Evolutionary conservation across 2,113 vertebrate species (phyloP), one percentile per base, ranked within the genome.

Genomic region (Chlorodrepanis virens): DNA sequence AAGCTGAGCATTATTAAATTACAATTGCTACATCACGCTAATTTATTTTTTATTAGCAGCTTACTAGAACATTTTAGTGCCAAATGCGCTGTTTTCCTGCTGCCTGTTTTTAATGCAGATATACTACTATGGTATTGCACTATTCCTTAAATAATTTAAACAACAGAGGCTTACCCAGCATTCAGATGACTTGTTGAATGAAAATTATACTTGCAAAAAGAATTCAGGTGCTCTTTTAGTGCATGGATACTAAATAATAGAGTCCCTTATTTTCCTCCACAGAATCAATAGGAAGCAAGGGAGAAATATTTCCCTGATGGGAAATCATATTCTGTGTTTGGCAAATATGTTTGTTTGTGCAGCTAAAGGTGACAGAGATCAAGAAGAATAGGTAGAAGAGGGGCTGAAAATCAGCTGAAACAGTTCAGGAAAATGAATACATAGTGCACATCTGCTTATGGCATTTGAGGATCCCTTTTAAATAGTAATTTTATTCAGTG

Each of bases 1-100:
- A 84, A 71, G 57, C n/a, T 63, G 63, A 82, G 78, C 75, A 79
- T 64, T 72, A 94, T 96, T 89, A 89, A 92, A 92, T 91, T 88
- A 84, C 54, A 42, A 56, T 35, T 22, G 5, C 61, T 77, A 53
- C 14, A 54, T 75, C 81, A 92, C 72, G 72, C 8, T 68, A 64
- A 89, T 86, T 90, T 83, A 50, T 93, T 87, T 91, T 86, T 89
- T 91, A 83, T 90, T 96, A 84, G 69, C 61, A 75, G 28, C 31
- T 77, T 93, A 67, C 76, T 53, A 77, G 50, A 96, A 86, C 52
- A 60, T 78, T 86, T 94, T 78, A 63, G 60, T 89, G 72, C 53
- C 0, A 0, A 89, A 64, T 75, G 68, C 69, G 47, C 54, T 59
- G 4, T 71, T 75, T 92, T 68, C 64, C 59, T 40, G 19, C 37